A percentile compares a stretch with the other conserved stretches of the same genome.
Conservation (phyloP, 2,113 vertebrate genomes). For the Heterocephalus glaber region DNA sequence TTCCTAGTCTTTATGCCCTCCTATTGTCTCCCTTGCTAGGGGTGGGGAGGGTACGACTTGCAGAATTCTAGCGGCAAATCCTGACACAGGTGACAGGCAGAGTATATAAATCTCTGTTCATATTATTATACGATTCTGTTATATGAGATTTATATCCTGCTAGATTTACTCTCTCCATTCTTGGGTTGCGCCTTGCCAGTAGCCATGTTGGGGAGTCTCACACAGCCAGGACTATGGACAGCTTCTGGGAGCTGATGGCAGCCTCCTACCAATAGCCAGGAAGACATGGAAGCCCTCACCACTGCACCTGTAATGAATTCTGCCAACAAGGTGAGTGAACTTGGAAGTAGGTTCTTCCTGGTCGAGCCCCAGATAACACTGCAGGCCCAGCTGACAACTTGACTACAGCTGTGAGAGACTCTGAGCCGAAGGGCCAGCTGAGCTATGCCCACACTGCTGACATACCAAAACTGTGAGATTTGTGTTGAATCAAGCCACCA, state of each 20-base stretch:
- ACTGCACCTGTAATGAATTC: background rate
- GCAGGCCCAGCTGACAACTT: background rate
- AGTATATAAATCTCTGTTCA: background rate
- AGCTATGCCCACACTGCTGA: background rate
- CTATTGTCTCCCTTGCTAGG: background rate
- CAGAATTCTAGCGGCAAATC: background rate
- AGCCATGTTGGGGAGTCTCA: background rate
- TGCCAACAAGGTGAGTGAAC: background rate
- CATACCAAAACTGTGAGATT: background rate
- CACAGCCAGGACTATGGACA: background rate
- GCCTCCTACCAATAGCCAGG: background rate
- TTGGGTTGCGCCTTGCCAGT: background rate
- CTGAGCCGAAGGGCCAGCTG: background rate
- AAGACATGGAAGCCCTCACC: background rate
- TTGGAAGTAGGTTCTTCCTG: background rate
- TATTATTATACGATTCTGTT: background rate
- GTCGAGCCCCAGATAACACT: background rate
- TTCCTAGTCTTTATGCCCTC: background rate
- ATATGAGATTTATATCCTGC: background rate
- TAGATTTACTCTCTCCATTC: background rate
- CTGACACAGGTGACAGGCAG: background rate
- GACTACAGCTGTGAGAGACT: background rate
- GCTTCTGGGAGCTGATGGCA: background rate
- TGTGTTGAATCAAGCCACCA: background rate
- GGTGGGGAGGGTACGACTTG: background rate